phyloP scores from a whole-genome alignment of 2,888 invertebrate species.

The Anthrax anthrax region DNA sequence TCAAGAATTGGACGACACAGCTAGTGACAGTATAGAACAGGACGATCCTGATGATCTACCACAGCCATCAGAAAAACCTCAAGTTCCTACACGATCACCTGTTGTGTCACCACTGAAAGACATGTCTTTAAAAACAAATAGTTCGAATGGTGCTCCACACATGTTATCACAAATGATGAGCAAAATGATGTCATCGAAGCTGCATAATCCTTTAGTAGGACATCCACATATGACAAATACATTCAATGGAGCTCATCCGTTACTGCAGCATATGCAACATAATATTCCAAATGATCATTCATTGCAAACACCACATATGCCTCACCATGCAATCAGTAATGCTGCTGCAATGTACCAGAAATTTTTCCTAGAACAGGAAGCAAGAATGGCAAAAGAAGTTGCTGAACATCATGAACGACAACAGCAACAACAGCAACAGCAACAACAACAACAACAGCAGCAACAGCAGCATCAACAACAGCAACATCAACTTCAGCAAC shows the following conservation, averaged over 20 bases:
- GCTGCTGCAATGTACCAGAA: conserved; percentile 65
- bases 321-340: conserved; percentile 47
- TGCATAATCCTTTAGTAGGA: conserved; percentile 38
- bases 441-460: conserved; percentile 38
- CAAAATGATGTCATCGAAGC: conserved; percentile 49
- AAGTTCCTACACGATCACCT: conserved; percentile 28
- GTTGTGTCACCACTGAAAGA: conserved; percentile 18
- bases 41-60: conserved; percentile 31
- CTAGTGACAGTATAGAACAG: conserved; percentile 50
- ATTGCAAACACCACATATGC: conserved; percentile 30
- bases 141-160: conserved; percentile 30
- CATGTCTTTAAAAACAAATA: conserved; percentile 23
- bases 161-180: conserved; percentile 50
- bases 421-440: conserved; percentile 35
- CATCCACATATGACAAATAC: conserved; percentile 44
- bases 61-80: conserved; percentile 17
- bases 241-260: conserved; percentile 42
- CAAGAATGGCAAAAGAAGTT: conserved; percentile 52
- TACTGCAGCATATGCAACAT: conserved; percentile 41
- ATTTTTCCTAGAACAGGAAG: conserved; percentile 66
- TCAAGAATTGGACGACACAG: conserved; percentile 57
- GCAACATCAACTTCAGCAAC: conserved; percentile 39
- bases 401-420: conserved; percentile 43
- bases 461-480: conserved; percentile 41
- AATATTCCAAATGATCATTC: conserved; percentile 21